These are phyloP conservation scores for Pseudochirops cupreus DNA, from an alignment of 2,797 vertebrate species.

Conservation along the genomic window DNA sequence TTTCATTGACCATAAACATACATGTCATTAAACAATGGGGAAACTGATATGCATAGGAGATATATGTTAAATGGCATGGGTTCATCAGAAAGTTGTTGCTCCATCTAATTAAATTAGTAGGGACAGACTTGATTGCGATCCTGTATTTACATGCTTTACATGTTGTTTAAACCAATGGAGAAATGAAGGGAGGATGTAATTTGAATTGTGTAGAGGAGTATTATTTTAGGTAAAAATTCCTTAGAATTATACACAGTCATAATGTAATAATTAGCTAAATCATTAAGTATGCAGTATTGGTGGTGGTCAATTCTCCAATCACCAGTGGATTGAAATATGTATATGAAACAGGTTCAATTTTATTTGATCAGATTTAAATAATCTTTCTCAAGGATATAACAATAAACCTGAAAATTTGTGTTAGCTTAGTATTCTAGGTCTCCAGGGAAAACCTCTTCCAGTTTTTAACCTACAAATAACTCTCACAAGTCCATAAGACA, in stretches of 20 bases:
- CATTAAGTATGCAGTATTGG: slow-evolving; percentile 14
- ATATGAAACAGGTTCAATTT: slow-evolving; percentile 20
- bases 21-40: not conserved
- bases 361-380: slow-evolving; percentile 12
- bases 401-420: slow-evolving; percentile 3
- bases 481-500: not conserved
- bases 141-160: too few species aligned
- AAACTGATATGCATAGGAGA: slow-evolving; percentile 22
- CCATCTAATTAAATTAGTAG: slow-evolving; percentile 30
- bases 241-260: slow-evolving; percentile 31
- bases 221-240: slow-evolving; percentile 12
- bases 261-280: not conserved
- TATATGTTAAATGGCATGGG: not conserved
- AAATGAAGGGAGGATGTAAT: too few species aligned
- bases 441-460: not conserved
- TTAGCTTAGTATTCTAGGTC: not conserved
- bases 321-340: not conserved
- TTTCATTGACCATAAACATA: not conserved
- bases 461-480: slow-evolving; percentile 18
- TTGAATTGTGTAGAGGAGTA: slow-evolving; percentile 3
- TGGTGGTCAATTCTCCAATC: not conserved
- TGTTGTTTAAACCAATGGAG: too few species aligned
- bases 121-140: slow-evolving; percentile 12
- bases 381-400: not conserved
- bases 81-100: not conserved